These are phyloP conservation scores for Chaenogobius annularis DNA, from an alignment of 2,113 vertebrate species.

Conservation along the genomic window DNA sequence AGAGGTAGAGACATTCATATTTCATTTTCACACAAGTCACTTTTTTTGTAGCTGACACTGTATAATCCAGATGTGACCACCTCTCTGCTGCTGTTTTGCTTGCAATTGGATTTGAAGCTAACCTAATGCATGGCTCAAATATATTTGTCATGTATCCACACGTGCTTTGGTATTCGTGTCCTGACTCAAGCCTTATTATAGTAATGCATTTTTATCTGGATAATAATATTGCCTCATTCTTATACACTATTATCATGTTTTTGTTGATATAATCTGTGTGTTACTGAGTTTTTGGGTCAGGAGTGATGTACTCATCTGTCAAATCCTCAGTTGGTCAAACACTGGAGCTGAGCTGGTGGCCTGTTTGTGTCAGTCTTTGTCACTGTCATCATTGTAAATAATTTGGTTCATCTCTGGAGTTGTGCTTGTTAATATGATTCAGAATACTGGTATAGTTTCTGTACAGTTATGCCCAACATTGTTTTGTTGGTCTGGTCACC, in stretches of 20 bases:
- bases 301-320: conserved; percentile 21
- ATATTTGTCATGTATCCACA: conserved; percentile 41
- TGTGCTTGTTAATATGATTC: conserved; percentile 34
- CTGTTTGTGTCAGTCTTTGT: conserved; percentile 53
- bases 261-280: conserved; percentile 16
- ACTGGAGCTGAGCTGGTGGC: conserved; percentile 56
- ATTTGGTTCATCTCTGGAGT: conserved; percentile 34
- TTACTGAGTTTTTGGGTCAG: conserved; percentile 45
- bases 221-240: conserved; percentile 22
- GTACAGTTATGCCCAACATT: conserved; percentile 46
- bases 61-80: conserved; percentile 32
- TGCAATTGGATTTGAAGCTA: conserved; percentile 58
- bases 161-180: conserved; percentile 48
- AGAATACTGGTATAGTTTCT: conserved; percentile 47
- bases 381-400: conserved; percentile 56
- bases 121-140: conserved; percentile 70
- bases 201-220: conserved; percentile 12
- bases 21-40: conserved; percentile 27
- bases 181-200: conserved; percentile 50
- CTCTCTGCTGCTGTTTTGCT: conserved; percentile 55
- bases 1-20: conserved; percentile 39
- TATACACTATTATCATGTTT: conserved; percentile 34
- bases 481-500: conserved; percentile 21
- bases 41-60: conserved; percentile 38
- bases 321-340: conserved; percentile 37